Base-by-base conservation (phyloP, 2,113 vertebrate genomes). In the Pungitius pungitius region DNA sequence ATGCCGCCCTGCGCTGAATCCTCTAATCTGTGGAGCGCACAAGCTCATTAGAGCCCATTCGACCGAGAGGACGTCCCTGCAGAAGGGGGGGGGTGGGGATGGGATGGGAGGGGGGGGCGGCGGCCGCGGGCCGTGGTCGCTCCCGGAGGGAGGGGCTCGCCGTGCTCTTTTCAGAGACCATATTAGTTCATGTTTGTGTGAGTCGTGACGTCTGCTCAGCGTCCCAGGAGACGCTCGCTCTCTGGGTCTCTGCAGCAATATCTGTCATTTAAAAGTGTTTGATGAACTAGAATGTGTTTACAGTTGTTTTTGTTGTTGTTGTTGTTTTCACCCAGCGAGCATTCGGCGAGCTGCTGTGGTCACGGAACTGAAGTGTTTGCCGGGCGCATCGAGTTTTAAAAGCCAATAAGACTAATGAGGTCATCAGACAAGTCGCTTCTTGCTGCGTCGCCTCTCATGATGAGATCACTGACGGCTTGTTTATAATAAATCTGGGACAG, bases 101-200 rank as follows among this genome's bases (percentile, higher is more conserved):
- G n/a, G n/a, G n/a, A n/a, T n/a, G n/a, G n/a, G n/a, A n/a, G n/a
- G n/a, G n/a, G n/a, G n/a, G n/a, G n/a, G n/a, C n/a, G n/a, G n/a
- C n/a, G n/a, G n/a, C n/a, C n/a, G n/a, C n/a, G n/a, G 30, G 3
- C 30, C 30, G 30, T 30, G 30, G 33, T 35, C 33, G 33, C 33
- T 35, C 33, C 33, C 6, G 33, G 5, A 7, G 33, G 4, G 33
- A 35, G 33, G 33, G 33, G 33, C 33, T 35, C 33, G 33, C 33
- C 33, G 33, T 35, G 33, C 33, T 73, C 60, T 75, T n/a, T 79
- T 77, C 74, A 87, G 69, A 80, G 75, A 35, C 91, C 92, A 88
- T 93, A 92, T 93, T 93, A 89, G 92, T 86, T 87, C 81, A 91
- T 93, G 92, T 93, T 93, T 91, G 92, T 84, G 66, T 69, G 39